Evolutionary conservation across 2,888 invertebrate species (phyloP).

Genomic region (Epinotia bilunana): DNA sequence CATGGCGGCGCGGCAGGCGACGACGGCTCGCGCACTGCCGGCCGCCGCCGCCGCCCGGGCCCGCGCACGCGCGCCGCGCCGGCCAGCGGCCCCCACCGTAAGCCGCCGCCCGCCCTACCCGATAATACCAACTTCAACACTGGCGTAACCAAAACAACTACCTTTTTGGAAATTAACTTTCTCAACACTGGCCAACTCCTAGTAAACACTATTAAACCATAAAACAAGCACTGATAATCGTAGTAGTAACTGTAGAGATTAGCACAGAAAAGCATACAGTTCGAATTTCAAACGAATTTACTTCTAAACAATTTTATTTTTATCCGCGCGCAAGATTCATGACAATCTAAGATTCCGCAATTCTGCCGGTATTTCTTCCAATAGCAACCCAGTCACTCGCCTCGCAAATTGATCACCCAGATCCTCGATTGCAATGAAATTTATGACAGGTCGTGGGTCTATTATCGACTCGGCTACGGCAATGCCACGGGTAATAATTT

Average conservation of each 20-base stretch:
- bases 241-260: not conserved
- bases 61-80: conserved; percentile 58
- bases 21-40: conserved; percentile 77
- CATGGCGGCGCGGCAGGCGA: conserved; percentile 76
- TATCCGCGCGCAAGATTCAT: not conserved
- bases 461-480: conserved; percentile 73
- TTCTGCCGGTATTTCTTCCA: conserved; percentile 10
- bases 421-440: conserved; percentile 81
- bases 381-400: conserved; percentile 47
- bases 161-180: conserved; percentile 7
- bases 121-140: conserved; percentile 37
- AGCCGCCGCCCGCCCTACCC: conserved; percentile 46
- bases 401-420: conserved; percentile 78
- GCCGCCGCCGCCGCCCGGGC: conserved; percentile 62
- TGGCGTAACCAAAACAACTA: conserved; percentile 5
- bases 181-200: not conserved
- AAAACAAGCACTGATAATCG: not conserved
- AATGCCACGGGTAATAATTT: conserved; percentile 60
- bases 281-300: not conserved
- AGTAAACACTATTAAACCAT: not conserved
- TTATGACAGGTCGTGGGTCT: conserved; percentile 81
- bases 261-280: not conserved
- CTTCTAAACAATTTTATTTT: conserved; percentile 22
- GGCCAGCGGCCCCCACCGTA: conserved; percentile 48
- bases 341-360: not conserved